Evolutionary conservation across 2,113 vertebrate species (phyloP).

Genomic region (Perccottus glenii): DNA sequence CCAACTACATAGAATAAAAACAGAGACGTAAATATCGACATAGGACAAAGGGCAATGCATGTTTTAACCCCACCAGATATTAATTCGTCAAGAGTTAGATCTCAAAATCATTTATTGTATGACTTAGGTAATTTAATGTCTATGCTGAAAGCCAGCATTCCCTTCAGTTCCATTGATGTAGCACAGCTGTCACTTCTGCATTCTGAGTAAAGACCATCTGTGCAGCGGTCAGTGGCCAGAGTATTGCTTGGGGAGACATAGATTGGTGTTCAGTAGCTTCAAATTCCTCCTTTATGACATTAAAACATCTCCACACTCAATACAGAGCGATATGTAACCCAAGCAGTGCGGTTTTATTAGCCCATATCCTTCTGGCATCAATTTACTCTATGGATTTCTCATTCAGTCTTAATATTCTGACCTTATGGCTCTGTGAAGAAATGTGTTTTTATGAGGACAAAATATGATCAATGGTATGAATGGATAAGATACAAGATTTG

Average conservation of each 20-base stretch:
- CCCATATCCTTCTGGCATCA: neutral
- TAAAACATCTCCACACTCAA: slow-evolving; percentile 19
- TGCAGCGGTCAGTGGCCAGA: slow-evolving; percentile 28
- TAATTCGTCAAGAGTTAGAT: too few species aligned
- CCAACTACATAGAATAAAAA: slow-evolving; percentile 79
- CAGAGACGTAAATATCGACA: neutral
- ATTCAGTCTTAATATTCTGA: neutral
- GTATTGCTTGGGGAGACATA: slow-evolving; percentile 10
- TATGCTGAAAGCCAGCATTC: slow-evolving; percentile 11
- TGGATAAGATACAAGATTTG: neutral
- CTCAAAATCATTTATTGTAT: too few species aligned
- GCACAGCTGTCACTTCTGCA: slow-evolving; percentile 33
- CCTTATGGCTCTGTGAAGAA: neutral
- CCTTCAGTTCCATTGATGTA: slow-evolving; percentile 14
- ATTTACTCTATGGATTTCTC: slow-evolving; percentile 18
- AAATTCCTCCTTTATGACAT: slow-evolving; percentile 15
- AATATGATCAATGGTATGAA: slow-evolving; percentile 12
- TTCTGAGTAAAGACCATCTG: slow-evolving; percentile 29
- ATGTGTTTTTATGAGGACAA: neutral
- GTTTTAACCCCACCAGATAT: too few species aligned
- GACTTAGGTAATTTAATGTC: neutral
- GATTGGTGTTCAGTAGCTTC: slow-evolving; percentile 8
- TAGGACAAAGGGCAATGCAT: too few species aligned
- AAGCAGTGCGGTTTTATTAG: slow-evolving; percentile 4
- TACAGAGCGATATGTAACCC: neutral